phyloP scores from a whole-genome alignment of 1,140 invertebrate species.

The Cherax quadricarinatus region DNA sequence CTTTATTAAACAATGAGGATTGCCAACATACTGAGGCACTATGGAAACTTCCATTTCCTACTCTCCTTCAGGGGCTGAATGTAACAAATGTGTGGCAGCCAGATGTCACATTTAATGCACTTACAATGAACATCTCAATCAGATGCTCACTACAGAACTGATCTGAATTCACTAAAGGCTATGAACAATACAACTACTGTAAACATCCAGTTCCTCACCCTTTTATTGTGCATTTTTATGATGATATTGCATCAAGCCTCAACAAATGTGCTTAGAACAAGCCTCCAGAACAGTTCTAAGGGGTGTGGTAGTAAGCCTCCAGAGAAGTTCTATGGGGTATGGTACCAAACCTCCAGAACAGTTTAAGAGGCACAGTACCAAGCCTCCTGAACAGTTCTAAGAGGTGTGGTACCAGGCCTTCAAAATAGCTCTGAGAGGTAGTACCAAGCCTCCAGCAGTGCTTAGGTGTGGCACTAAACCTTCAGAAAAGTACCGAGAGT shows the following conservation, averaged over 20 bases:
- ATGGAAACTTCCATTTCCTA: background rate
- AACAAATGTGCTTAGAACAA: background rate
- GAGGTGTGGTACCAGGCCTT: no score
- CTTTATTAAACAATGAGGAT: background rate
- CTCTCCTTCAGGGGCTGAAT: background rate
- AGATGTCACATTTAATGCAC: background rate
- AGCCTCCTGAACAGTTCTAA: no score
- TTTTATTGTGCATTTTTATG: background rate
- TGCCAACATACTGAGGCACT: constrained; percentile 31
- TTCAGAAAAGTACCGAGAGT: background rate
- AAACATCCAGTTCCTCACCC: background rate
- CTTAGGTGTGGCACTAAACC: background rate
- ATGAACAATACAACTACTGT: background rate
- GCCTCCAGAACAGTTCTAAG: background rate
- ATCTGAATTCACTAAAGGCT: background rate
- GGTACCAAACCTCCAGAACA: no score
- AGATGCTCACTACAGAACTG: background rate
- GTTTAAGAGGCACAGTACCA: no score
- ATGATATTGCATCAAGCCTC: background rate
- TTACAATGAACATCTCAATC: background rate
- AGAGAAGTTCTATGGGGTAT: no score
- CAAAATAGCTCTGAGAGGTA: no score
- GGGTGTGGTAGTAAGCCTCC: no score
- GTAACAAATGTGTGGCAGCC: background rate
- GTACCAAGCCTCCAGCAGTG: no score